phyloP scores from a whole-genome alignment of 2,888 invertebrate species.

The Athetis lepigone region DNA sequence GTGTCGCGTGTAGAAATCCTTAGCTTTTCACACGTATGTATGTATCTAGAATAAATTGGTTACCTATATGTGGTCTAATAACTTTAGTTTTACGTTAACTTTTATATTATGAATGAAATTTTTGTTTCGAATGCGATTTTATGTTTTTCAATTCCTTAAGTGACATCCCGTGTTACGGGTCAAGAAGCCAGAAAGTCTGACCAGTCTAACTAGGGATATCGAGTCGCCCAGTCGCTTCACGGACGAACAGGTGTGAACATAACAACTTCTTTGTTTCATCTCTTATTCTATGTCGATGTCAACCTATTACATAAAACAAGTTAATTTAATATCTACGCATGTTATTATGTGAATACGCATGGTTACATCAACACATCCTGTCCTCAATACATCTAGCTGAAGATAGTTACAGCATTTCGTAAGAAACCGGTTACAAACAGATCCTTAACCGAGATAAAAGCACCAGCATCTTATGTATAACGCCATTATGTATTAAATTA shows the following conservation, averaged over 20 bases:
- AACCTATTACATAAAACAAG: constrained; percentile 19
- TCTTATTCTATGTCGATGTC: too few species aligned
- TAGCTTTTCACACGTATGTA: constrained; percentile 59
- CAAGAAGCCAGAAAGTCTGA: too few species aligned
- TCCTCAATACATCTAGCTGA: too few species aligned
- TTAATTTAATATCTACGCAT: constrained; percentile 16
- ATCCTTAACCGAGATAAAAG: not conserved
- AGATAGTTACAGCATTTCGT: not conserved
- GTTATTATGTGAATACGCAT: constrained; percentile 13
- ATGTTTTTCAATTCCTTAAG: not conserved
- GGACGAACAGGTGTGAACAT: too few species aligned
- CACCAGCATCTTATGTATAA: not conserved
- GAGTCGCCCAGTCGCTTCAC: too few species aligned
- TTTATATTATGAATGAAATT: too few species aligned
- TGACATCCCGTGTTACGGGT: too few species aligned
- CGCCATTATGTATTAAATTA: constrained; percentile 11
- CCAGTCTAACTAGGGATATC: too few species aligned
- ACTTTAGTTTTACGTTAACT: constrained; percentile 36
- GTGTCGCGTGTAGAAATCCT: constrained; percentile 60
- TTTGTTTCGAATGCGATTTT: too few species aligned
- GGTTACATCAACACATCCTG: constrained; percentile 9
- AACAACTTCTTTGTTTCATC: too few species aligned
- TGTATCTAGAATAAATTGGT: constrained; percentile 43
- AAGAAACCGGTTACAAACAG: constrained; percentile 14
- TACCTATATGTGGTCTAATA: constrained; percentile 41